Conservation (phyloP, 1,140 invertebrate species). For the Trichoplusia ni region DNA sequence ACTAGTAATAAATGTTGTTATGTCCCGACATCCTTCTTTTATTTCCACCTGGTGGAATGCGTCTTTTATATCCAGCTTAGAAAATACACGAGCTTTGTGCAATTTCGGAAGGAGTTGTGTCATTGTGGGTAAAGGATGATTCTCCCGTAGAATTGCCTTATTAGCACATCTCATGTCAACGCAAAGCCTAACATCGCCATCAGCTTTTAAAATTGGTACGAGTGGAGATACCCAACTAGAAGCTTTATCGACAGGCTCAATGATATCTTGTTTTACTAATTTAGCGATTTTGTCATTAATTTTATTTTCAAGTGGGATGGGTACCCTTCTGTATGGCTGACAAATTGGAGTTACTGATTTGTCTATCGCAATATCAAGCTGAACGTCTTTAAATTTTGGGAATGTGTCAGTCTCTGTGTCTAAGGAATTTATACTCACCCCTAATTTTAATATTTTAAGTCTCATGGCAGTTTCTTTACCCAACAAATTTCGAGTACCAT, state of each 20-base stretch:
- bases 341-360: slow-evolving; percentile 42
- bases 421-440: slow-evolving; percentile 35
- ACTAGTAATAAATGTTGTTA: too few relatives aligned
- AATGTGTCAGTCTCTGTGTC: slow-evolving; percentile 35
- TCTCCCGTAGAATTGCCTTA: too few relatives aligned
- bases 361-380: slow-evolving; percentile 48
- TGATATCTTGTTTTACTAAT: slow-evolving; percentile 45
- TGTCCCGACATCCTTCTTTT: too few relatives aligned
- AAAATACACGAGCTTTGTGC: too few relatives aligned
- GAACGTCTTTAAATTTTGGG: slow-evolving; percentile 56
- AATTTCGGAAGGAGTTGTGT: too few relatives aligned
- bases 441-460: slow-evolving; percentile 46
- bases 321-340: slow-evolving; percentile 52
- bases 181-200: too few relatives aligned
- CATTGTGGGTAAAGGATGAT: too few relatives aligned
- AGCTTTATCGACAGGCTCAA: slow-evolving; percentile 55
- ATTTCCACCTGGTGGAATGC: too few relatives aligned
- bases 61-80: too few relatives aligned
- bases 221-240: slow-evolving; percentile 63
- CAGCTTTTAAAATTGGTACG: too few relatives aligned
- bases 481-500: slow-evolving; percentile 40
- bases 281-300: slow-evolving; percentile 47
- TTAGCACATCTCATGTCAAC: too few relatives aligned
- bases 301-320: slow-evolving; percentile 45
- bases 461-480: slow-evolving; percentile 33